Evolutionary conservation across 2,797 vertebrate genomes (phyloP).

Genomic region (Eidolon dupreanum): DNA sequence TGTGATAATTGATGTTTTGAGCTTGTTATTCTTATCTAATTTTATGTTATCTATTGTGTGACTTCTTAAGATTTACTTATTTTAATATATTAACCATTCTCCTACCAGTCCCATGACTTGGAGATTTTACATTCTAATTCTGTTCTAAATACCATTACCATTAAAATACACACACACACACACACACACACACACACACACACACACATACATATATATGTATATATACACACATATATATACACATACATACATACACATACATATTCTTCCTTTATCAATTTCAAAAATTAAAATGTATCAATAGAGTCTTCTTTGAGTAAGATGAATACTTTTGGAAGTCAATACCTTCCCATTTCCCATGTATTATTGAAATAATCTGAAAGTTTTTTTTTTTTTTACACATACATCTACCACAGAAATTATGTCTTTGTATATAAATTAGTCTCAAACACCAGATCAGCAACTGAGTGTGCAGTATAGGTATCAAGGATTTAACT

Average conservation of each 20-base stretch:
- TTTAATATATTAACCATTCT: neutral
- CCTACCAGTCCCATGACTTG: neutral
- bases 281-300: neutral
- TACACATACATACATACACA: too few species aligned
- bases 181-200: too few species aligned
- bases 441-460: neutral
- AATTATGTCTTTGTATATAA: neutral
- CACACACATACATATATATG: too few species aligned
- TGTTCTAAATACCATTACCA: neutral
- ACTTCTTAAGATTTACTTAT: neutral
- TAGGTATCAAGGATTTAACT: neutral
- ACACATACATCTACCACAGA: neutral
- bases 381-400: neutral
- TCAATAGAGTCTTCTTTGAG: neutral
- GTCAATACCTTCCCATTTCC: neutral
- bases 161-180: neutral
- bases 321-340: neutral
- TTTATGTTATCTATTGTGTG: neutral
- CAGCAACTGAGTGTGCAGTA: neutral
- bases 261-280: neutral
- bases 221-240: too few species aligned
- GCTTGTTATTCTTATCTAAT: neutral
- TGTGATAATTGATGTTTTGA: neutral
- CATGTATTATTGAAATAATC: neutral
- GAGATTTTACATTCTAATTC: neutral